These are phyloP conservation scores for Actias luna DNA, from an alignment of 2,888 invertebrate genomes.

Conservation along the genomic window DNA sequence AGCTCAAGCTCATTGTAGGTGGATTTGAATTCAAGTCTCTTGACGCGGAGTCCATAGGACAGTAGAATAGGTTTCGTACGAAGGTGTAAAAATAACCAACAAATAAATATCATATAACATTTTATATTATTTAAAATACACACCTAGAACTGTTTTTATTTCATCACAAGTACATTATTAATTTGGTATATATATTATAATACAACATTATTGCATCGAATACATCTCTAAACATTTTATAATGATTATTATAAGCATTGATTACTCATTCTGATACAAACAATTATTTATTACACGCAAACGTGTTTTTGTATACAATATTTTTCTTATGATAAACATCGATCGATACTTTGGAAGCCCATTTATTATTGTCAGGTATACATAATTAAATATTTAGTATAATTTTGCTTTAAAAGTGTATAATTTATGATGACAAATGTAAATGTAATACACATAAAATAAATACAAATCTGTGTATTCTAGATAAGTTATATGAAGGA, in stretches of 20 bases:
- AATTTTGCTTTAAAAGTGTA: not conserved
- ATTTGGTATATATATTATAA: conserved; percentile 50
- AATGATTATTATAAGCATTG: conserved; percentile 40
- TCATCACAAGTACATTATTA: conserved; percentile 62
- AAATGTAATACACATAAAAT: not conserved
- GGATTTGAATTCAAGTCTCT: too few relatives aligned
- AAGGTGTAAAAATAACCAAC: not conserved
- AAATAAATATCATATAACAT: conserved; percentile 57
- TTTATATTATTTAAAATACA: conserved; percentile 80
- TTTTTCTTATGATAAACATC: conserved; percentile 38
- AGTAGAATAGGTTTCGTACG: too few relatives aligned
- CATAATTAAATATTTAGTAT: conserved; percentile 18
- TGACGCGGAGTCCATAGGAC: too few relatives aligned
- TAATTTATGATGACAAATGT: not conserved
- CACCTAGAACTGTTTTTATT: conserved; percentile 75
- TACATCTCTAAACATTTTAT: conserved; percentile 45
- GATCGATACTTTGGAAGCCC: conserved; percentile 24
- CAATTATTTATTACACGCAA: conserved; percentile 34
- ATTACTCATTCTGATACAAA: conserved; percentile 36
- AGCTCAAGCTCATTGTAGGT: too few relatives aligned
- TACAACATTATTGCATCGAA: conserved; percentile 76
- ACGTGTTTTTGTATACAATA: conserved; percentile 32
- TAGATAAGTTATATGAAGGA: too few relatives aligned
- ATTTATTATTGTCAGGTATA: conserved; percentile 35
- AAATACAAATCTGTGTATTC: not conserved